Evolutionary conservation across 2,797 vertebrate genomes (phyloP).

Genomic region (Valencia hispanica): DNA sequence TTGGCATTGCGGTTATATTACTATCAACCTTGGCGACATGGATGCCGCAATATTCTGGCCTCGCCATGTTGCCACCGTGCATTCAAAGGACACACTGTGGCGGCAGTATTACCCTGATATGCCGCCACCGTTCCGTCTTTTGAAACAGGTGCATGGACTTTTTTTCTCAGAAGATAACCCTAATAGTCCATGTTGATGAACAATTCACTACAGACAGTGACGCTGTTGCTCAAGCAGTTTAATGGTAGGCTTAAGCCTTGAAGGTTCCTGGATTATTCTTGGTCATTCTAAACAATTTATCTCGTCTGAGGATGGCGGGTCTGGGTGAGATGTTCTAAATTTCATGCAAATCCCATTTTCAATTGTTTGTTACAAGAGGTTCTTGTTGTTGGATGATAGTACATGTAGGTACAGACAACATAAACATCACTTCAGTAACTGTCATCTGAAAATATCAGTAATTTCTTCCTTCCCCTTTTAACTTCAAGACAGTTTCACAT

Average conservation of each 20-base stretch:
- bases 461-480: slow-evolving; percentile 12
- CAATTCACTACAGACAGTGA: not conserved
- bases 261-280: not conserved
- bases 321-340: not conserved
- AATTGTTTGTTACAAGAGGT: not conserved
- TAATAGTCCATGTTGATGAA: not conserved
- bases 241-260: not conserved
- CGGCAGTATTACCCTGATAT: too few species aligned
- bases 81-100: too few species aligned
- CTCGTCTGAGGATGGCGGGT: not conserved
- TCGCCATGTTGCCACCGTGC: too few species aligned
- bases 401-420: not conserved
- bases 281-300: not conserved
- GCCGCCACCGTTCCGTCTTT: too few species aligned
- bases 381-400: not conserved
- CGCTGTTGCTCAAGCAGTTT: not conserved
- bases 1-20: too few species aligned
- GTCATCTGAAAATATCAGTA: slow-evolving; percentile 37
- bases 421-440: slow-evolving; percentile 23
- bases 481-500: slow-evolving; percentile 43
- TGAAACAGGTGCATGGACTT: not conserved
- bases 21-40: too few species aligned
- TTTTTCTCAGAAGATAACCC: not conserved
- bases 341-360: not conserved
- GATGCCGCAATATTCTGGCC: too few species aligned